Conservation (phyloP, 2,113 vertebrate species). For the Lichenostomus cassidix region DNA sequence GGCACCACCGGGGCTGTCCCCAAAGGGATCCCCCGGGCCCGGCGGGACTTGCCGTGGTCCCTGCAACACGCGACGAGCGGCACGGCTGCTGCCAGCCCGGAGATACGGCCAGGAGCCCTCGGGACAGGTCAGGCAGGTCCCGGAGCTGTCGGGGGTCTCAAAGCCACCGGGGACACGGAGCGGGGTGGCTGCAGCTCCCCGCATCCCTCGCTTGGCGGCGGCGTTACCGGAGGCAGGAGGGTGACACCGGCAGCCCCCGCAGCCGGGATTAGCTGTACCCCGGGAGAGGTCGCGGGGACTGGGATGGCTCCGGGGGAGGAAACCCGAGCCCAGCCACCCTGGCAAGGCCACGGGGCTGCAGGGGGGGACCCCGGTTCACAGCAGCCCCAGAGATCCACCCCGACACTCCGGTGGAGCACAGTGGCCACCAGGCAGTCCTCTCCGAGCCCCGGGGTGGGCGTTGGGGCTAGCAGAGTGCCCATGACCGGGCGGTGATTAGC, state of each 20-base stretch:
- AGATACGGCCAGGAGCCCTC: rapidly evolving
- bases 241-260: not conserved
- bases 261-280: conserved; percentile 25
- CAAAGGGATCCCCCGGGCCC: not conserved
- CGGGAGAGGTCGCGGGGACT: not conserved
- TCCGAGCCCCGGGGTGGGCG: not conserved
- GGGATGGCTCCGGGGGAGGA: not conserved
- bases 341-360: not conserved
- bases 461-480: not conserved
- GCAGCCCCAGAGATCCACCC: rapidly evolving
- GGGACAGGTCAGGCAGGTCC: rapidly evolving
- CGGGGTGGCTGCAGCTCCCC: rapidly evolving
- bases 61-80: not conserved
- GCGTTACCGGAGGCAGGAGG: not conserved
- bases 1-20: conserved; percentile 29
- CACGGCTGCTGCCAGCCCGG: not conserved
- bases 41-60: not conserved
- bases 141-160: rapidly evolving
- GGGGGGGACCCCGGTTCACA: not conserved
- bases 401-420: rapidly evolving
- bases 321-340: not conserved
- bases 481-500: not conserved
- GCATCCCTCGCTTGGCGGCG: not conserved
- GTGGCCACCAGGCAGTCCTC: not conserved
- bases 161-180: not conserved